Evolutionary conservation across 2,888 invertebrate species (phyloP).

Genomic region (Adelphocoris suturalis): DNA sequence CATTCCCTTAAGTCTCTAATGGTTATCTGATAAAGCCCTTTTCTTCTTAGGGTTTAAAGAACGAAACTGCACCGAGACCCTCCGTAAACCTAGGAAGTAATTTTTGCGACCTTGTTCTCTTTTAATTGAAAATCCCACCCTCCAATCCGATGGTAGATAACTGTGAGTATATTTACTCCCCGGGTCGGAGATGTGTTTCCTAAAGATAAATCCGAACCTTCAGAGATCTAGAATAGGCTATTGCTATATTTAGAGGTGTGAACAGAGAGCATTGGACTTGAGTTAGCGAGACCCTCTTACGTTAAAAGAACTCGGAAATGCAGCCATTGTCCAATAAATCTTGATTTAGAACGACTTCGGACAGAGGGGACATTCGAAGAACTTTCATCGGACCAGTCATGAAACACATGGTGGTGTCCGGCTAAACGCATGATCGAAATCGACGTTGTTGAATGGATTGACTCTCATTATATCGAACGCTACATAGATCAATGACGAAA

Average conservation of each 20-base stretch:
- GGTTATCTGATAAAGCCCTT: conserved; percentile 72
- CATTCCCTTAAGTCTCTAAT: conserved; percentile 71
- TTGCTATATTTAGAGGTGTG: conserved; percentile 68
- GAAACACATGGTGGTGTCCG: background rate
- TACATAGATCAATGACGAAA: too few relatives aligned
- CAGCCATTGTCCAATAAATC: conserved; percentile 58
- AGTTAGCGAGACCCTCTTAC: conserved; percentile 15
- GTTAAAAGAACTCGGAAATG: conserved; percentile 53
- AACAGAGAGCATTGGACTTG: conserved; percentile 68
- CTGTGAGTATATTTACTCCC: conserved; percentile 56
- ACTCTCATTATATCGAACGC: too few relatives aligned
- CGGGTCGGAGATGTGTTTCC: conserved; percentile 14
- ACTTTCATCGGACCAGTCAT: background rate
- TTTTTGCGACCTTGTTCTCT: conserved; percentile 63
- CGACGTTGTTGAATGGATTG: too few relatives aligned
- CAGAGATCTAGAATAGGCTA: conserved; percentile 56
- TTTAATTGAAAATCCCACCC: conserved; percentile 62
- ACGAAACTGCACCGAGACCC: background rate
- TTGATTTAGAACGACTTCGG: conserved; percentile 16
- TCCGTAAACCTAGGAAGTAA: conserved; percentile 21
- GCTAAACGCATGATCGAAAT: too few relatives aligned
- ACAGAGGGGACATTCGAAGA: background rate
- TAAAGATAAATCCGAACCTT: conserved; percentile 67
- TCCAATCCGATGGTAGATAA: conserved; percentile 52
- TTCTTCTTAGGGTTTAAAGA: conserved; percentile 58